Conservation (phyloP, 2,888 invertebrate species). For the Phaedon cochleariae region DNA sequence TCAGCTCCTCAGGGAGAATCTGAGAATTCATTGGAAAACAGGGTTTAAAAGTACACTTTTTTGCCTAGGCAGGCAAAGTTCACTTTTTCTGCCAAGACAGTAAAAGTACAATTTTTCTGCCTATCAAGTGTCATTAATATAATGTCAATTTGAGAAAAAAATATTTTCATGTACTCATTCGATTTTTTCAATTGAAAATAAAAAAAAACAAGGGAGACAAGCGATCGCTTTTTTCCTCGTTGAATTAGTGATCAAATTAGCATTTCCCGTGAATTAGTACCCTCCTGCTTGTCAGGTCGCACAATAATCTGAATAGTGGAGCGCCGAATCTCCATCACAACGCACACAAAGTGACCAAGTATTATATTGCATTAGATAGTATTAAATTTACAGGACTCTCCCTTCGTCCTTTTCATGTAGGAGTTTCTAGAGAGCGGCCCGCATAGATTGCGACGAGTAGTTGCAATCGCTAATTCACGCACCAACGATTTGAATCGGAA, state of each 20-base stretch:
- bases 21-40: no score
- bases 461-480: background rate
- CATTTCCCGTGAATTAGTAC: background rate
- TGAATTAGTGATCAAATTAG: background rate
- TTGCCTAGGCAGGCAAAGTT: no score
- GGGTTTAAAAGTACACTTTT: no score
- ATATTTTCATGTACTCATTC: no score
- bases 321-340: slow-evolving; percentile 31
- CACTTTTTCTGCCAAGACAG: no score
- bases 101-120: no score
- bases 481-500: no score
- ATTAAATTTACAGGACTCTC: slow-evolving; percentile 41
- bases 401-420: slow-evolving; percentile 35
- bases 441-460: slow-evolving; percentile 3
- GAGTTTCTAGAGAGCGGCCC: background rate
- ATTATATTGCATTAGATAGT: slow-evolving; percentile 45
- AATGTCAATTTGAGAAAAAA: no score
- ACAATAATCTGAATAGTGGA: slow-evolving; percentile 26
- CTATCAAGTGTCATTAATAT: no score
- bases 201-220: no score
- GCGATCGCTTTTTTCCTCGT: background rate
- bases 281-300: background rate
- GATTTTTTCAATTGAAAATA: no score
- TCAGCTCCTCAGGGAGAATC: no score
- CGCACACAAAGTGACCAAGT: slow-evolving; percentile 38